phyloP scores from a whole-genome alignment of 1,140 invertebrate species.

The Lineus longissimus region DNA sequence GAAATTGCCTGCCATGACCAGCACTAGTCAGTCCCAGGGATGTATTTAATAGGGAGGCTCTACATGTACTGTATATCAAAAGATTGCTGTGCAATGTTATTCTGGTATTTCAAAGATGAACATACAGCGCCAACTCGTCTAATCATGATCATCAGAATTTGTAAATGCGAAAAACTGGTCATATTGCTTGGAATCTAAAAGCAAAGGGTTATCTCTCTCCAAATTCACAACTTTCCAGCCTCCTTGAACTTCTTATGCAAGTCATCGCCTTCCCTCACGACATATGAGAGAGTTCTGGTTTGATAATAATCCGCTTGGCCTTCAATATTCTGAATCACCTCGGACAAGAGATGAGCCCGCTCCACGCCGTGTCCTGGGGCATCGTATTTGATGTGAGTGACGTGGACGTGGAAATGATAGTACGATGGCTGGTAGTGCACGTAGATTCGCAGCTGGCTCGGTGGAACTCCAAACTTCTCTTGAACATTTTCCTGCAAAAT shows the following conservation, averaged over 20 bases:
- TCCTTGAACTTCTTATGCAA: conserved; percentile 39
- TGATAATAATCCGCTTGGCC: conserved; percentile 78
- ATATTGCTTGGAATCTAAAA: too few relatives aligned
- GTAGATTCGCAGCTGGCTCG: conserved; percentile 72
- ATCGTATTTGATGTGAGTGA: conserved; percentile 77
- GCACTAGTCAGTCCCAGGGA: too few relatives aligned
- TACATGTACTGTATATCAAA: too few relatives aligned
- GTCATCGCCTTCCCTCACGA: conserved; percentile 44
- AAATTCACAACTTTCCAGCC: conserved; percentile 31
- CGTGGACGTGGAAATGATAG: conserved; percentile 94
- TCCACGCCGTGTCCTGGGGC: conserved; percentile 74
- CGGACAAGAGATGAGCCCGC: conserved; percentile 78
- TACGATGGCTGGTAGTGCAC: conserved; percentile 96
- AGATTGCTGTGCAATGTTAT: too few relatives aligned
- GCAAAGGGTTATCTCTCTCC: too few relatives aligned
- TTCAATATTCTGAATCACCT: conserved; percentile 89
- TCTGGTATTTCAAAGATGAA: too few relatives aligned
- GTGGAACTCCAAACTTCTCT: conserved; percentile 72
- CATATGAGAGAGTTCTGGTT: conserved; percentile 65
- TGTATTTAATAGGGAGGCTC: too few relatives aligned
- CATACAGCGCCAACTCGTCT: too few relatives aligned
- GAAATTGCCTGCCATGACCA: too few relatives aligned
- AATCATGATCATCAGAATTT: too few relatives aligned
- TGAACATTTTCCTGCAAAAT: conserved; percentile 65
- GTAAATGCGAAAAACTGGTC: too few relatives aligned